Evolutionary conservation across 2,888 invertebrate species (phyloP).

Genomic region (Branchinecta sandiegonensis): DNA sequence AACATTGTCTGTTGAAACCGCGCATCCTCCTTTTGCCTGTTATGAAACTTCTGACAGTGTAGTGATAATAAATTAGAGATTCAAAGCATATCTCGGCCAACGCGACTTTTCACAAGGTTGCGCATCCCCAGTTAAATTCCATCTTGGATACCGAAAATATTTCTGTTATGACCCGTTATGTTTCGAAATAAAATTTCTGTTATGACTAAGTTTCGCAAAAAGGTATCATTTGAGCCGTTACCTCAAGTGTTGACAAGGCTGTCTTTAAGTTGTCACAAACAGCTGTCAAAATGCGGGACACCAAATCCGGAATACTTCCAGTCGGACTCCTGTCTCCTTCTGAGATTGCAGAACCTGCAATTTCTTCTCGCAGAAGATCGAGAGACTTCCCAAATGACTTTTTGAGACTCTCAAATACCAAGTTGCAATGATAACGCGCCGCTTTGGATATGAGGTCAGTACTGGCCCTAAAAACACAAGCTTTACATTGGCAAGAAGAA

Average conservation of each 20-base stretch:
- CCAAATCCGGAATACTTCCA: not conserved
- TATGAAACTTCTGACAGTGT: too few species aligned
- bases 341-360: not conserved
- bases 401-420: not conserved
- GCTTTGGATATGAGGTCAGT: not conserved
- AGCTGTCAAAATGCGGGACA: slow-evolving; percentile 1
- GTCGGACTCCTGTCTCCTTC: not conserved
- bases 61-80: too few species aligned
- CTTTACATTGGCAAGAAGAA: too few species aligned
- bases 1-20: too few species aligned
- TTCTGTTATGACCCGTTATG: too few species aligned
- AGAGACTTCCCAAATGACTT: not conserved
- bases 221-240: not conserved
- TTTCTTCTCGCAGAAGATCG: slow-evolving; percentile 13
- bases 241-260: slow-evolving; percentile 7
- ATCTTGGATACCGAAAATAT: too few species aligned
- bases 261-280: not conserved
- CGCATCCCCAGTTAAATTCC: too few species aligned
- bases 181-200: too few species aligned
- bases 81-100: too few species aligned
- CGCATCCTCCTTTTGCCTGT: too few species aligned
- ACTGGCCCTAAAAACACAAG: not conserved
- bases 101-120: too few species aligned
- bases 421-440: not conserved
- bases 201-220: too few species aligned